A percentile compares a stretch with the other conserved stretches of the same genome.
These are phyloP conservation scores for Semicossyphus pulcher DNA, from an alignment of 2,113 vertebrate species.

Conservation along the genomic window DNA sequence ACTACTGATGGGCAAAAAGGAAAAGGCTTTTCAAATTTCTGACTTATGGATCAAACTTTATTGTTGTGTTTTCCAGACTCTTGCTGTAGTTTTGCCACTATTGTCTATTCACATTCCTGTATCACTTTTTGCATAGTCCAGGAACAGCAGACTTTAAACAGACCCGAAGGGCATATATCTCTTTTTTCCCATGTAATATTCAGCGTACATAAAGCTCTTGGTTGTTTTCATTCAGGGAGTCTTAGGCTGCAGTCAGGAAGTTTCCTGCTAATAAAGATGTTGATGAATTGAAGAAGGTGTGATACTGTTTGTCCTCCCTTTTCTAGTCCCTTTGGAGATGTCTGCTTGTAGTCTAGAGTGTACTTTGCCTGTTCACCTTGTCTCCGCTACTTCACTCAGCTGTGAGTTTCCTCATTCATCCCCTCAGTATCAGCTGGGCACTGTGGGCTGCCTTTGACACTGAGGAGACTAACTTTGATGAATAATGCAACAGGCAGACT, in stretches of 20 bases:
- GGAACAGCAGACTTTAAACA: too few species aligned
- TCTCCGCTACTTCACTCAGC: slow-evolving; percentile 34
- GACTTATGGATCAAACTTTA: too few species aligned
- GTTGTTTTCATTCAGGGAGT: slow-evolving; percentile 4
- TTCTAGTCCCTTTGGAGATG: slow-evolving; percentile 36
- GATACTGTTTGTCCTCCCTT: slow-evolving; percentile 20
- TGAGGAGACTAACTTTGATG: slow-evolving; percentile 69
- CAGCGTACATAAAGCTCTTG: not conserved
- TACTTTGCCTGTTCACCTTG: slow-evolving; percentile 52
- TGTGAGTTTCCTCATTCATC: slow-evolving; percentile 34
- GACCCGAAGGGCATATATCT: too few species aligned
- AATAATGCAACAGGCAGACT: slow-evolving; percentile 80
- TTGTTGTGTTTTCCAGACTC: too few species aligned
- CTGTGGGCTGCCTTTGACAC: slow-evolving; percentile 62
- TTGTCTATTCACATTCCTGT: too few species aligned
- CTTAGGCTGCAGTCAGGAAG: not conserved
- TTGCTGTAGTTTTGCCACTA: too few species aligned
- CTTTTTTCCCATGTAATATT: too few species aligned
- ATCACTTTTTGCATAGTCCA: too few species aligned
- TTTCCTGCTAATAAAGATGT: slow-evolving; percentile 18
- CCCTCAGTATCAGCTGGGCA: slow-evolving; percentile 62
- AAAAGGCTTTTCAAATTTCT: too few species aligned
- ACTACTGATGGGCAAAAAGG: too few species aligned
- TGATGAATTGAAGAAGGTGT: not conserved
- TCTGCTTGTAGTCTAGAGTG: slow-evolving; percentile 3